Evolutionary conservation across 2,797 vertebrate species (phyloP).

Genomic region (Potorous gilbertii): DNA sequence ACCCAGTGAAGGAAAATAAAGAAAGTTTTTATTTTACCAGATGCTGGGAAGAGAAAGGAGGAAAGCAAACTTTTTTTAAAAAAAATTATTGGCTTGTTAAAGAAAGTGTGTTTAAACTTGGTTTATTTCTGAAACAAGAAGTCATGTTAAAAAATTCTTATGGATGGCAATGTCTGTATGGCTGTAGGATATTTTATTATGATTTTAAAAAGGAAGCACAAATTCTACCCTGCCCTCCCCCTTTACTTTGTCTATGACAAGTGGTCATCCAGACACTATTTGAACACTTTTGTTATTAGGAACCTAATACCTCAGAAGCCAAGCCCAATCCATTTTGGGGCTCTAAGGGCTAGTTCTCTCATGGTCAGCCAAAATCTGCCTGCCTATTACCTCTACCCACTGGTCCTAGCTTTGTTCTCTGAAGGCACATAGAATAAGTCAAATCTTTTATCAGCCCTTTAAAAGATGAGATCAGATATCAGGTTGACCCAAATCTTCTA

Average conservation of each 20-base stretch:
- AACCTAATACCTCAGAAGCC: neutral
- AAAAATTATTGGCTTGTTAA: constrained; percentile 7
- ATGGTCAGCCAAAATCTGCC: neutral
- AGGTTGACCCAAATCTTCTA: neutral
- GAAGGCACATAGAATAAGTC: neutral
- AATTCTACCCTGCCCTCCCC: neutral
- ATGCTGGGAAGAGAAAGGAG: constrained; percentile 20
- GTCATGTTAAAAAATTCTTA: neutral
- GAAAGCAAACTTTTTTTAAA: constrained; percentile 32
- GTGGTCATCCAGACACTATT: neutral
- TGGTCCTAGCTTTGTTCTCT: neutral
- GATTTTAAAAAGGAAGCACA: neutral
- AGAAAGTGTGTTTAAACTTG: neutral
- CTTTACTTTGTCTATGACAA: neutral
- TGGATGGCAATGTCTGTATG: neutral
- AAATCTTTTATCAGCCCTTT: neutral
- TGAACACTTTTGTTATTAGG: neutral
- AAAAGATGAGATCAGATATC: neutral
- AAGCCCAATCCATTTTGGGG: neutral
- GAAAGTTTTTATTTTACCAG: neutral
- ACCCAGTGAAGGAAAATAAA: neutral
- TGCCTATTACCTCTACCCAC: neutral
- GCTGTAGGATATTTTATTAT: constrained; percentile 4
- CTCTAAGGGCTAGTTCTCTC: neutral
- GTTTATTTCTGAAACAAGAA: neutral